Conservation (phyloP, 1,140 invertebrate genomes). For the Musca vetustissima region DNA sequence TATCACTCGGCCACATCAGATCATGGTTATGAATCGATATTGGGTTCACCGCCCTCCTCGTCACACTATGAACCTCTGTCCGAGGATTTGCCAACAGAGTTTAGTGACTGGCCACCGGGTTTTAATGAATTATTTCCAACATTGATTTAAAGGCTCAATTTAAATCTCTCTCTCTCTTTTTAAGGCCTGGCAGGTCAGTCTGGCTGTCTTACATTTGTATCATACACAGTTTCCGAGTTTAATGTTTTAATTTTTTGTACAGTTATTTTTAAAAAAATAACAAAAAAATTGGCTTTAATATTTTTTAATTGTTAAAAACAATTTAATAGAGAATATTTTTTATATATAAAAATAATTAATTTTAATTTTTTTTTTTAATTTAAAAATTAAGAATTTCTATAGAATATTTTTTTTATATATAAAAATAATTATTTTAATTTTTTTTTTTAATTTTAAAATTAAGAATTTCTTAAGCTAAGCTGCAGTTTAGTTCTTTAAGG, state of each 20-base stretch:
- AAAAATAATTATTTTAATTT: neutral
- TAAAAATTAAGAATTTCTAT: neutral
- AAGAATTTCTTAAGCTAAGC: too few species aligned
- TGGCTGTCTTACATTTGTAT: neutral
- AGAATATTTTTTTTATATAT: neutral
- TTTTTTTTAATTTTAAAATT: too few species aligned
- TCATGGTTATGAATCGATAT: constrained; percentile 62
- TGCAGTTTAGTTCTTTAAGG: too few species aligned
- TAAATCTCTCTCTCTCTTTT: neutral
- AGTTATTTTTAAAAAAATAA: neutral
- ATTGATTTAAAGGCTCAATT: constrained; percentile 34
- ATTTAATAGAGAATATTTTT: too few species aligned
- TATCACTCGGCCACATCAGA: constrained; percentile 57
- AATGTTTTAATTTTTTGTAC: too few species aligned
- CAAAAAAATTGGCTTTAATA: constrained; percentile 5
- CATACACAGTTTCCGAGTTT: neutral
- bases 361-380: too few species aligned
- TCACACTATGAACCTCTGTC: constrained; percentile 26
- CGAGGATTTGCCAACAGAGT: constrained; percentile 37
- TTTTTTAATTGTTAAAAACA: neutral
- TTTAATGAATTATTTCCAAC: constrained; percentile 50
- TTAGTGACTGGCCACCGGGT: constrained; percentile 39
- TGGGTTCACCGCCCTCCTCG: constrained; percentile 54
- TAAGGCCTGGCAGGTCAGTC: too few species aligned
- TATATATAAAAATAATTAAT: too few species aligned